phyloP scores from a whole-genome alignment of 2,797 vertebrate genomes.

The Delichon dasypus region DNA sequence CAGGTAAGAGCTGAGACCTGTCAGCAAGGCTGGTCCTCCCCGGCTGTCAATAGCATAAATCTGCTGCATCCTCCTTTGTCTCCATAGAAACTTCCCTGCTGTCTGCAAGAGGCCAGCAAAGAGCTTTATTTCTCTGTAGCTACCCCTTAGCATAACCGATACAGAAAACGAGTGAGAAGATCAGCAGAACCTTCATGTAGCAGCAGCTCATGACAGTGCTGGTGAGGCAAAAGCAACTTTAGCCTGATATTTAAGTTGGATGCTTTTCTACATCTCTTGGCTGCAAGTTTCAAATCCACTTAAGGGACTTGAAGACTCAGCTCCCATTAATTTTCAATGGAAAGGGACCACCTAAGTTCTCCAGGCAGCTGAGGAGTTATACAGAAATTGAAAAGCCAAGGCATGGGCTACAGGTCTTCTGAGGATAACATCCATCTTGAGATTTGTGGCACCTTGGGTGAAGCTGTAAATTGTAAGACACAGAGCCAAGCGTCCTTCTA shows the following conservation, averaged over 20 bases:
- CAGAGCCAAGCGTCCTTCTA: not conserved
- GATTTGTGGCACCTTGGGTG: slow-evolving; percentile 8
- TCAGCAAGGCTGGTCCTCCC: accelerated
- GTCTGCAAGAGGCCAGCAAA: not conserved
- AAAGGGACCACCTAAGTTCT: slow-evolving; percentile 4
- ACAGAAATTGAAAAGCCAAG: not conserved
- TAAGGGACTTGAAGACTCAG: slow-evolving; percentile 41
- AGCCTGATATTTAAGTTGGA: not conserved
- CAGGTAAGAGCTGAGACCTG: not conserved
- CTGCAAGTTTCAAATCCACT: slow-evolving; percentile 42
- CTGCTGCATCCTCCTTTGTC: not conserved
- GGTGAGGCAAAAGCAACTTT: not conserved
- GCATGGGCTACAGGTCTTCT: slow-evolving; percentile 11
- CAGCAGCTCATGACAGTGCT: not conserved
- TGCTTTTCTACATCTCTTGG: not conserved
- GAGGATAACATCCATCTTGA: slow-evolving; percentile 35
- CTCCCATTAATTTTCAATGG: slow-evolving; percentile 40
- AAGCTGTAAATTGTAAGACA: not conserved
- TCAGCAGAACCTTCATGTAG: not conserved
- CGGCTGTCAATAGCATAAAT: not conserved
- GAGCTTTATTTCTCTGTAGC: not conserved
- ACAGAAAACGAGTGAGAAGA: not conserved
- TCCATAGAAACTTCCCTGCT: slow-evolving; percentile 32
- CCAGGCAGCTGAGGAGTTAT: not conserved
- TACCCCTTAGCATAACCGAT: not conserved